phyloP scores from a whole-genome alignment of 2,888 invertebrate species.

The Agrochola lota region DNA sequence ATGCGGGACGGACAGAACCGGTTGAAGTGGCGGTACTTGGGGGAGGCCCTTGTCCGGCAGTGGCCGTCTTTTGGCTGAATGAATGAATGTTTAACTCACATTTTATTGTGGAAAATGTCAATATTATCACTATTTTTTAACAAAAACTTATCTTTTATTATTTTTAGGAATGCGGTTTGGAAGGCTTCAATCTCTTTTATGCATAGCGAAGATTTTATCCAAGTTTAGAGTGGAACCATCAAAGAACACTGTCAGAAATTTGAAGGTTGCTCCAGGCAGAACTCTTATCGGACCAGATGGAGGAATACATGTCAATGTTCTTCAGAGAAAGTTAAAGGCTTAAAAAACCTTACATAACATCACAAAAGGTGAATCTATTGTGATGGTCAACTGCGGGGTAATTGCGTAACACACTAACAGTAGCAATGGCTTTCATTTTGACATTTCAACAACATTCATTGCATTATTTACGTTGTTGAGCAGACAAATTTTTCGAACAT shows the following conservation, averaged over 20 bases:
- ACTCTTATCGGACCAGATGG: constrained; percentile 52
- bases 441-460: too few relatives aligned
- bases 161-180: constrained; percentile 78
- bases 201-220: constrained; percentile 71
- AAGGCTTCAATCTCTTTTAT: constrained; percentile 71
- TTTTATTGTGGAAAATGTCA: background rate
- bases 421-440: too few relatives aligned
- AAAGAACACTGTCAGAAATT: constrained; percentile 59
- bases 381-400: too few relatives aligned
- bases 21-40: too few relatives aligned
- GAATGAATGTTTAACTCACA: background rate
- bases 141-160: constrained; percentile 8
- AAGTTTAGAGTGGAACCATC: constrained; percentile 71
- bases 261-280: constrained; percentile 47
- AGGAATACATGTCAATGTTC: constrained; percentile 61
- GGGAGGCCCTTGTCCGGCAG: too few relatives aligned
- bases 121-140: background rate
- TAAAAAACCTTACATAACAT: background rate
- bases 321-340: constrained; percentile 28
- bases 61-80: too few relatives aligned
- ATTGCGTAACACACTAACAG: too few relatives aligned
- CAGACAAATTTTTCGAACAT: too few relatives aligned
- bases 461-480: too few relatives aligned
- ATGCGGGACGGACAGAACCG: too few relatives aligned
- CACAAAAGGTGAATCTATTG: too few relatives aligned